Base-by-base conservation (phyloP, 2,888 invertebrate genomes). In the Celastrina argiolus region DNA sequence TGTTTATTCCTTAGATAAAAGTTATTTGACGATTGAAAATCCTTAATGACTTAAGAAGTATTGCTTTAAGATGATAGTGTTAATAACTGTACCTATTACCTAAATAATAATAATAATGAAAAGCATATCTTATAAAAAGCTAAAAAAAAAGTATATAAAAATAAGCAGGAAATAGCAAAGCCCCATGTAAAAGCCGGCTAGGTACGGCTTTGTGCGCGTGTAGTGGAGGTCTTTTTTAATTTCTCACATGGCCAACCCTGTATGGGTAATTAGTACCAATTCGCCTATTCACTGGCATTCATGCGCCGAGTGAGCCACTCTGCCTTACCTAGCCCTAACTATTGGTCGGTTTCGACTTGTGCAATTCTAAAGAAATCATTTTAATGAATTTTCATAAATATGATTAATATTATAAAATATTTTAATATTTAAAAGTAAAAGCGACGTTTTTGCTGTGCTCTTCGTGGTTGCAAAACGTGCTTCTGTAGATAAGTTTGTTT, bases 211-310 rank as follows among this genome's bases (percentile, higher is more conserved):
- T 68, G 65, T 66, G 66, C 59, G 68, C 66, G 68, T 68, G 70
- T 69, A 72, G 71, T 64, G 73, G 72, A 75, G 77, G 77, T 75
- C 81, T 85, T 86, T 83, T 90, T 88, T 88, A 87, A 90, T 88
- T 89, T 88, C 82, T 87, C 88, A 85, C 88, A 77, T 82, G 86
- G 84, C 72, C 78, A 79, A 78, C 71, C 76, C 70, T 78, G 83
- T 87, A 85, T 89, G 87, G 88, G 85, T 88, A 90, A 90, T 90
- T 90, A 90, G 88, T 82, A 85, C 82, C 87, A 86, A 88, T 88
- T 83, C 84, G 74, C 81, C 85, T 87, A 87, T 88, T 88, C 88
- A 87, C 73, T 71, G 67, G 76, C 70, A 81, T 77, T 83, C 84
- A 83, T 80, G 78, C 69, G 67, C 72, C 69, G 82, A 83, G 85